Conservation (phyloP, 2,888 invertebrate species). For the Epinotia ramella region DNA sequence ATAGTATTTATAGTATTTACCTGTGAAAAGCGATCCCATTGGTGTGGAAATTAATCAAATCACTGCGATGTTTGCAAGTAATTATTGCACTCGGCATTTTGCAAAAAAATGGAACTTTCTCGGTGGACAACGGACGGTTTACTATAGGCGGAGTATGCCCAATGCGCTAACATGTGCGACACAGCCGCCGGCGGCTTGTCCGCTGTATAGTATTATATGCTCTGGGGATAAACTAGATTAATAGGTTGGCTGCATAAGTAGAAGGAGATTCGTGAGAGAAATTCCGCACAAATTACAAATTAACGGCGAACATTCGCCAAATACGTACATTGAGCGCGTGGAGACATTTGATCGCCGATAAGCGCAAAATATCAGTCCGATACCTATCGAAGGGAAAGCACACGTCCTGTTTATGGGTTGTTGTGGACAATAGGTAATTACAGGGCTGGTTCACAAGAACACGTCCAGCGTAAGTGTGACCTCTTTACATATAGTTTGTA, state of each 20-base stretch:
- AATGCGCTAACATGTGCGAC: too few relatives aligned
- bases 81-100: too few relatives aligned
- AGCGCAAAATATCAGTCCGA: constrained; percentile 40
- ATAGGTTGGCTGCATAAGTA: not conserved
- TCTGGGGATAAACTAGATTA: not conserved
- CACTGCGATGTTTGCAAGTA: too few relatives aligned
- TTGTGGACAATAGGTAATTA: constrained; percentile 55
- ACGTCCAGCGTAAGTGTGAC: not conserved
- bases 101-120: too few relatives aligned
- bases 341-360: constrained; percentile 32
- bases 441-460: constrained; percentile 39
- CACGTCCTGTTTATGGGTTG: constrained; percentile 51
- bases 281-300: not conserved
- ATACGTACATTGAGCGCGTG: not conserved
- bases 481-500: not conserved
- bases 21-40: too few relatives aligned
- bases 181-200: too few relatives aligned
- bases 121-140: too few relatives aligned
- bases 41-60: too few relatives aligned
- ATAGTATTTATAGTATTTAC: too few relatives aligned
- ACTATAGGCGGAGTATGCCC: too few relatives aligned
- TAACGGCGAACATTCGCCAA: not conserved
- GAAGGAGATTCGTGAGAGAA: not conserved
- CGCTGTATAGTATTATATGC: too few relatives aligned
- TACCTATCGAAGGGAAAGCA: constrained; percentile 39